Base-by-base conservation (phyloP, 2,888 invertebrate species). In the Neoaliturus tenellus region DNA sequence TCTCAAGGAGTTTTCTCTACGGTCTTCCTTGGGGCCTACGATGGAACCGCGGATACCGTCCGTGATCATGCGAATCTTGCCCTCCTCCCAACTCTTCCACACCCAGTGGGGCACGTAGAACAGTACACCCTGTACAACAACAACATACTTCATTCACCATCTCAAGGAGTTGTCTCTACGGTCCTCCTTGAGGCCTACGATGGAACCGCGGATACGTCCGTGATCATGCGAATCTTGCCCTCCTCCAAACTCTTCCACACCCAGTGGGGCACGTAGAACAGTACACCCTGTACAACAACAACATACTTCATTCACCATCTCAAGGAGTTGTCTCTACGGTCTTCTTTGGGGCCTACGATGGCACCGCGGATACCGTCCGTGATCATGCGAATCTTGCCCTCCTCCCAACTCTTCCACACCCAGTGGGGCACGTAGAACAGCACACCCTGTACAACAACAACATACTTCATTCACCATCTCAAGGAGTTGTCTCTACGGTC, bases 201-300 rank as follows among this genome's bases (percentile, higher is more conserved):
- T 91, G 80, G 95, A 93, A 44, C 97, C 96, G 85, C 97, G 93
- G 92, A 98, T 93, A 6, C 97, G 85, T 97, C 96, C 28, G 97
- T 96, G 87, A 98, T 96, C 94, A 96, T 95, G 87, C 96, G 94
- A 85, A 97, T 93, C 91, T 97, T 97, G 85, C 96, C 96, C 89
- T 97, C 96, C 90, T 98, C 97, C 95, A 96, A 96, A 90, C 96
- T 96, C 91, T 97, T 97, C 97, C 97, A 98, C 89, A 97, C 93
- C 96, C 96, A 97, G 89, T 97, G 97, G 6, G 97, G 97, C 73
- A 96, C 90, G 92, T 97, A 97, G 91, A 97, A 97, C 83, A 97
- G 91, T 17, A 97, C 91, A 25, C 97, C 97, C 95, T 97, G 91
- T 92, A 92, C 58, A 80, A n/a, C n/a, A n/a, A n/a, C n/a, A n/a